These are phyloP conservation scores for Eumaeus atala DNA, from an alignment of 1,140 invertebrate species.

Conservation along the genomic window DNA sequence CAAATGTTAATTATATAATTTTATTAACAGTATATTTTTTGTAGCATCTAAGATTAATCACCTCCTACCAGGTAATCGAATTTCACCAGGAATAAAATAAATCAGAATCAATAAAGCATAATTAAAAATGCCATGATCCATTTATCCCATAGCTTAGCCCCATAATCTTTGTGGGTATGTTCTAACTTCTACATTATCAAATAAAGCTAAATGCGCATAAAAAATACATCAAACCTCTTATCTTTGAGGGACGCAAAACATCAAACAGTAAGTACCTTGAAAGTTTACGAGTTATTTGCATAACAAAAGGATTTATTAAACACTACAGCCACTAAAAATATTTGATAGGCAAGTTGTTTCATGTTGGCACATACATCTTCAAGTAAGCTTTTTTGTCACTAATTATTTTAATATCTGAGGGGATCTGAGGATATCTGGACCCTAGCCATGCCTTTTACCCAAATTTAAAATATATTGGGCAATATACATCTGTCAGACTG, in stretches of 20 bases:
- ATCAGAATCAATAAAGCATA: too few relatives aligned
- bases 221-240: conserved; percentile 6
- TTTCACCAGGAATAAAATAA: too few relatives aligned
- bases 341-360: too few relatives aligned
- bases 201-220: conserved; percentile 3
- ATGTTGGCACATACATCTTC: too few relatives aligned
- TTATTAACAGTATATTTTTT: too few relatives aligned
- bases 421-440: too few relatives aligned
- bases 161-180: background rate
- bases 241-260: conserved; percentile 1
- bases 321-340: background rate
- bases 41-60: too few relatives aligned
- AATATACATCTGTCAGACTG: too few relatives aligned
- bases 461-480: too few relatives aligned
- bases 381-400: background rate
- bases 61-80: too few relatives aligned
- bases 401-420: background rate
- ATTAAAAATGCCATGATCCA: too few relatives aligned
- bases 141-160: background rate
- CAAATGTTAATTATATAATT: too few relatives aligned
- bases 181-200: conserved; percentile 8
- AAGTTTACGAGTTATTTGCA: conserved; percentile 4
- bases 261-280: background rate
- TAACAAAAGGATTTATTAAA: background rate
- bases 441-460: background rate